Evolutionary conservation across 1,140 invertebrate genomes (phyloP).

Genomic region (Arctopsyche grandis): DNA sequence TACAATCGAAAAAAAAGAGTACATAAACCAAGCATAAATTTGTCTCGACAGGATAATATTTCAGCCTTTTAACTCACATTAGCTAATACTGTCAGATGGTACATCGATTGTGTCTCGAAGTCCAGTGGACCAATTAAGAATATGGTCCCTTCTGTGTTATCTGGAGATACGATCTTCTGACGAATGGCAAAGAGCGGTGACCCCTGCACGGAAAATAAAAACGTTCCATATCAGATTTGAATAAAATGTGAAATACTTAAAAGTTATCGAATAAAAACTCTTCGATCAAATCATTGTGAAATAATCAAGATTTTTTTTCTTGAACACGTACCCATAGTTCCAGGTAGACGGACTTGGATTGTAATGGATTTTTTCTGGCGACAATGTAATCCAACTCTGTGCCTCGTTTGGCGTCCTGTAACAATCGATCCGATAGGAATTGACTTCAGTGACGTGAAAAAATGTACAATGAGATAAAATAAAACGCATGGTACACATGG

Average conservation of each 20-base stretch:
- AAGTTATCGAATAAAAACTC: constrained; percentile 14
- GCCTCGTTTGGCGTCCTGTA: constrained; percentile 80
- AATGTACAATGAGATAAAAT: constrained; percentile 16
- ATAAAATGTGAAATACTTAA: constrained; percentile 12
- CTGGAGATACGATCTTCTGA: constrained; percentile 77
- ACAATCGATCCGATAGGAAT: constrained; percentile 54
- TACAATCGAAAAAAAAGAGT: neutral
- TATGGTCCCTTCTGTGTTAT: constrained; percentile 80
- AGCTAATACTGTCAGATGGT: constrained; percentile 81
- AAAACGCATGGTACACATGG: constrained; percentile 24
- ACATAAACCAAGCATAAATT: neutral
- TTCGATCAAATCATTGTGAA: constrained; percentile 47
- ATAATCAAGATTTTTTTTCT: constrained; percentile 49
- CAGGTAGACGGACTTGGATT: constrained; percentile 79
- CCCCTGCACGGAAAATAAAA: constrained; percentile 64
- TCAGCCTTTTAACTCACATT: constrained; percentile 72
- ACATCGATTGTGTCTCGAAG: constrained; percentile 87
- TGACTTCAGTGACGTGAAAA: constrained; percentile 41
- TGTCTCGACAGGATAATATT: neutral
- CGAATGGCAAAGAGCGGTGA: constrained; percentile 79
- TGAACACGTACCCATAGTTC: constrained; percentile 76
- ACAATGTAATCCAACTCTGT: constrained; percentile 84
- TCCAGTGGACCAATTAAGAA: constrained; percentile 79
- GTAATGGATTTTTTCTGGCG: constrained; percentile 79
- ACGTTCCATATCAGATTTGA: neutral